Conservation (phyloP, 2,888 invertebrate genomes). For the Apamea monoglypha region DNA sequence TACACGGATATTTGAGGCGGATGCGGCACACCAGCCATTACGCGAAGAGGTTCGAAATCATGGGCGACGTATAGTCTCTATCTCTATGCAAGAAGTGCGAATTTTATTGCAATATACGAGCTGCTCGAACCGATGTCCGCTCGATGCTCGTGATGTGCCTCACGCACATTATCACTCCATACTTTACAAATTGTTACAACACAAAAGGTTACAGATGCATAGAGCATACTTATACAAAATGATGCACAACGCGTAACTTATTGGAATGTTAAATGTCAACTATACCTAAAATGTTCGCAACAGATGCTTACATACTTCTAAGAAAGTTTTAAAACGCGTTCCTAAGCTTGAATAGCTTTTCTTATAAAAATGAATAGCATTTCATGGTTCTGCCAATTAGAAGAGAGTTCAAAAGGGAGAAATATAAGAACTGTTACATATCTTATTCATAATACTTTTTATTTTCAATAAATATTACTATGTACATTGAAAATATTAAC, state of each 20-base stretch:
- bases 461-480: constrained; percentile 69
- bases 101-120: neutral
- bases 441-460: constrained; percentile 61
- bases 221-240: constrained; percentile 44
- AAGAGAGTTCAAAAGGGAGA: constrained; percentile 58
- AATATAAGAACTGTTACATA: constrained; percentile 62
- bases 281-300: constrained; percentile 43
- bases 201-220: constrained; percentile 43
- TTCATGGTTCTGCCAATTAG: constrained; percentile 31
- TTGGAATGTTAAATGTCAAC: constrained; percentile 63
- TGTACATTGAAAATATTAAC: constrained; percentile 69
- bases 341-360: constrained; percentile 22
- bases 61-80: neutral
- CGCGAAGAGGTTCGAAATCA: neutral
- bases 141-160: neutral
- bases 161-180: constrained; percentile 29
- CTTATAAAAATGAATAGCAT: constrained; percentile 22
- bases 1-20: neutral
- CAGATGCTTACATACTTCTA: constrained; percentile 33
- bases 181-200: constrained; percentile 24
- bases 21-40: neutral
- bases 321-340: constrained; percentile 21
- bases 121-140: neutral
- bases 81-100: neutral
- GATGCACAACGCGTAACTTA: constrained; percentile 44